Evolutionary conservation across 2,888 invertebrate genomes (phyloP).

Genomic region (Capitulum mitella): DNA sequence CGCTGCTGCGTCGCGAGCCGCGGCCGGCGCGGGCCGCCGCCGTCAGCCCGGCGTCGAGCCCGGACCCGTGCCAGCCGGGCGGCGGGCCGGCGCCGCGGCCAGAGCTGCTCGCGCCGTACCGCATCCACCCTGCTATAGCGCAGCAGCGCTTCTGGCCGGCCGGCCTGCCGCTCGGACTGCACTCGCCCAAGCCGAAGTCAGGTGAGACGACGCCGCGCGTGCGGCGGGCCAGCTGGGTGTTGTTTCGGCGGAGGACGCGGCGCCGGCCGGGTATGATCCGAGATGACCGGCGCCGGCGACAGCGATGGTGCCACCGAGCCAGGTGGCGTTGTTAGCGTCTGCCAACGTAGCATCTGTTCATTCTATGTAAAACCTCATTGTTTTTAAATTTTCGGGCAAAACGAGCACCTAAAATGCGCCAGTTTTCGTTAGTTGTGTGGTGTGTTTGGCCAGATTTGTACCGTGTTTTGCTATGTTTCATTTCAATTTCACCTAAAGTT

Average conservation of each 20-base stretch:
- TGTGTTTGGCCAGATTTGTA: no score
- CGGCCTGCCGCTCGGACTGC: conserved; percentile 5
- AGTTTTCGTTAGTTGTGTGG: no score
- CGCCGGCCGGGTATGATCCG: no score
- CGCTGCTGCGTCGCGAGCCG: conserved; percentile 24
- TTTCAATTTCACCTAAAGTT: no score
- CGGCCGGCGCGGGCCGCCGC: not conserved
- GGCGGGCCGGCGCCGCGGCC: not conserved
- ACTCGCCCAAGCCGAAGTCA: not conserved
- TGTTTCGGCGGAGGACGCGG: no score
- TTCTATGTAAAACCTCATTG: no score
- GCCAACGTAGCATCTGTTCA: no score
- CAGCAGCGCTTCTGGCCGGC: conserved; percentile 25
- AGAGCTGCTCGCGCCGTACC: not conserved
- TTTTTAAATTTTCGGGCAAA: no score
- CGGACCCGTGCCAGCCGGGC: not conserved
- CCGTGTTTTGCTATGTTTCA: no score
- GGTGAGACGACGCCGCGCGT: not conserved
- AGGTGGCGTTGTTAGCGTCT: no score
- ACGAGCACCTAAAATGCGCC: no score
- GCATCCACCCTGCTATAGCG: conserved; percentile 1
- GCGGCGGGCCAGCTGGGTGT: no score
- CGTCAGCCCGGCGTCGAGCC: not conserved
- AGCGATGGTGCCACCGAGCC: not conserved
- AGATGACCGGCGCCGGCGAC: not conserved